Evolutionary conservation across 2,888 invertebrate species (phyloP), one percentile per base, ranked within the genome.

Genomic region (Stenotaenia linearis): DNA sequence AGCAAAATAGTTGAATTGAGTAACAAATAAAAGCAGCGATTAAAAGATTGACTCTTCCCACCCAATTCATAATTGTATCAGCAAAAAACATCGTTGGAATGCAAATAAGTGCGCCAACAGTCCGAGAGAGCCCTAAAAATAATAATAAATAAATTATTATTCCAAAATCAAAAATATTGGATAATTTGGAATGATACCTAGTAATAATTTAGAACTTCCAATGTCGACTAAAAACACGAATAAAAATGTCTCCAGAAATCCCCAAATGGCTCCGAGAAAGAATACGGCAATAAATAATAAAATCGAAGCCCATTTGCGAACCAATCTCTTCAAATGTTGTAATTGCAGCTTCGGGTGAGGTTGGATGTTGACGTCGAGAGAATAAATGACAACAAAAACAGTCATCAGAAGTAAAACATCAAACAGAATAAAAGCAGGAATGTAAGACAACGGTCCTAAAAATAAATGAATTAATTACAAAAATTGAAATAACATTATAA

Each of bases 221-320:
- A 95, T 88, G 86, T 94, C 94, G 25, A 82, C 75, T 82, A 95
- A 88, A 86, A 93, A 95, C 84, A 95, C 90, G 86, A 95, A 96
- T 37, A 96, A 88, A 85, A 93, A 96, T 78, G 93, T 93, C 86
- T 96, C 95, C 79, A 95, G 93, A 86, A 94, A 95, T 40, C 95
- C 96, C 92, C 93, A 94, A 85, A 93, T 91, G 84, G 93, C 93
- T 80, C 96, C 96, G 83, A 95, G 88, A 37, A 92, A 89, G 84
- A 94, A 93, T 69, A 95, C 88, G 86, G 95, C 92, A 83, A 92
- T 88, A 84, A 95, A 92, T 84, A 96, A 94, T 69, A 92, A 88
- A 45, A 93, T 91, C 69, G 95, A 91, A 83, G 93, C 92, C 0
- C 92, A 91, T 89, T 93, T 91, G 86, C 90, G 91, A 81, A 95